Evolutionary conservation across 2,113 vertebrate genomes (phyloP).

Genomic region (Nesogale talazaci): DNA sequence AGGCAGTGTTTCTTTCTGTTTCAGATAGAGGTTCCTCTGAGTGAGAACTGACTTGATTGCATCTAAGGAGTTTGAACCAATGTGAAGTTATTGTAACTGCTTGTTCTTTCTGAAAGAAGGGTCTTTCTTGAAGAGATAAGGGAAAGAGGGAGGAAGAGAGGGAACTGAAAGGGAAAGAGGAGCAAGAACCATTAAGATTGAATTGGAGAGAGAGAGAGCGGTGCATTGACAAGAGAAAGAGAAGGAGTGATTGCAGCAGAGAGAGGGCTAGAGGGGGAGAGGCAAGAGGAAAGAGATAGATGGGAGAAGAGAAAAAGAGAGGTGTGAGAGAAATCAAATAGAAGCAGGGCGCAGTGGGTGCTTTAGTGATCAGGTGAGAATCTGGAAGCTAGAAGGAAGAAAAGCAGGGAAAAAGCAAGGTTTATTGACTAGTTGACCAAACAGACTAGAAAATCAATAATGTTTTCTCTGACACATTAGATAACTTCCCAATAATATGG

Average conservation of each 20-base stretch:
- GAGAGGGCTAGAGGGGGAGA: neutral
- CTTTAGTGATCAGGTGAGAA: neutral
- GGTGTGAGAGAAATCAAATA: neutral
- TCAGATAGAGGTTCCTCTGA: too few relatives aligned
- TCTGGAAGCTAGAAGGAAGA: slow-evolving; percentile 35
- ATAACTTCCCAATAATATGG: slow-evolving; percentile 81
- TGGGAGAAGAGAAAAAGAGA: too few relatives aligned
- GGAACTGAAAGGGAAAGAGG: too few relatives aligned
- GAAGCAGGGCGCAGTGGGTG: neutral
- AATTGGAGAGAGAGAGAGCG: too few relatives aligned
- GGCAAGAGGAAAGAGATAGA: too few relatives aligned
- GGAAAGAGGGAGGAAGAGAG: neutral
- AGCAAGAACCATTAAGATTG: too few relatives aligned
- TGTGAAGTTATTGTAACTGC: neutral
- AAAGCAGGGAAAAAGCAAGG: slow-evolving; percentile 59
- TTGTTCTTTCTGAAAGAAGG: neutral
- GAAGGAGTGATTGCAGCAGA: neutral
- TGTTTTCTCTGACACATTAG: slow-evolving; percentile 85
- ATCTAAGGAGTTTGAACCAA: neutral
- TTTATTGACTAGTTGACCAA: slow-evolving; percentile 87
- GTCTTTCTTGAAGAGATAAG: neutral
- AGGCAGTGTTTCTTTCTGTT: too few relatives aligned
- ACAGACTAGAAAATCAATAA: slow-evolving; percentile 85
- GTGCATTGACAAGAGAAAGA: too few relatives aligned
- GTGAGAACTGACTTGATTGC: too few relatives aligned